Percentiles rank a stretch among this genome's conserved stretches.
These are phyloP conservation scores for Abrostola triplasia DNA, from an alignment of 2,888 invertebrate genomes.

Conservation along the genomic window DNA sequence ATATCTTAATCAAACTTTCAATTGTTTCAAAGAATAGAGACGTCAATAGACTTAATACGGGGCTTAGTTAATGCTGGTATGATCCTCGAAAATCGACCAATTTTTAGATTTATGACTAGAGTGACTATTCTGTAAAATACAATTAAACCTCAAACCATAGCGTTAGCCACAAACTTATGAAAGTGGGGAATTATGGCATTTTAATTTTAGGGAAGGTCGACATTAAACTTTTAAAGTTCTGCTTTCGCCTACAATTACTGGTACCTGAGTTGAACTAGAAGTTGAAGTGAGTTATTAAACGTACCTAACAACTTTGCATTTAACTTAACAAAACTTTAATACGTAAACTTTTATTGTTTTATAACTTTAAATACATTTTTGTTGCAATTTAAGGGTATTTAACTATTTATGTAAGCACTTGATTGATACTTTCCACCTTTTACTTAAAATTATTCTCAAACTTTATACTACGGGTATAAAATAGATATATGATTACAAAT, in stretches of 20 bases:
- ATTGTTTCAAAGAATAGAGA: no score
- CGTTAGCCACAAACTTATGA: neutral
- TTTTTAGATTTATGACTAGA: no score
- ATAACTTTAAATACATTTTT: slow-evolving; percentile 1
- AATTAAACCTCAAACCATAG: neutral
- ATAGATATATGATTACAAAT: no score
- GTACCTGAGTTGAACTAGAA: neutral
- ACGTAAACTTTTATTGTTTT: neutral
- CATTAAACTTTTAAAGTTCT: neutral
- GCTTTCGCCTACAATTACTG: slow-evolving; percentile 1
- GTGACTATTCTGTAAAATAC: neutral
- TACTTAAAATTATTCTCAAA: neutral
- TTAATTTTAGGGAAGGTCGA: slow-evolving; percentile 2
- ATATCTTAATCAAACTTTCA: no score
- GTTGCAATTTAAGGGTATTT: neutral
- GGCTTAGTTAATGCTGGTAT: no score
- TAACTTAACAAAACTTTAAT: slow-evolving; percentile 1
- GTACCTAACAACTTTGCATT: slow-evolving; percentile 4
- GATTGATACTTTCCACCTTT: neutral
- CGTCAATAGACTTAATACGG: no score
- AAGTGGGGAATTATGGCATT: neutral
- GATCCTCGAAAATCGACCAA: no score
- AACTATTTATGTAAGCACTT: neutral
- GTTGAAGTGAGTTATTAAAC: slow-evolving; percentile 4
- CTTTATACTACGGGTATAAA: no score